phyloP scores from a whole-genome alignment of 1,140 invertebrate genomes.

The Macrostomum lignano region DNA sequence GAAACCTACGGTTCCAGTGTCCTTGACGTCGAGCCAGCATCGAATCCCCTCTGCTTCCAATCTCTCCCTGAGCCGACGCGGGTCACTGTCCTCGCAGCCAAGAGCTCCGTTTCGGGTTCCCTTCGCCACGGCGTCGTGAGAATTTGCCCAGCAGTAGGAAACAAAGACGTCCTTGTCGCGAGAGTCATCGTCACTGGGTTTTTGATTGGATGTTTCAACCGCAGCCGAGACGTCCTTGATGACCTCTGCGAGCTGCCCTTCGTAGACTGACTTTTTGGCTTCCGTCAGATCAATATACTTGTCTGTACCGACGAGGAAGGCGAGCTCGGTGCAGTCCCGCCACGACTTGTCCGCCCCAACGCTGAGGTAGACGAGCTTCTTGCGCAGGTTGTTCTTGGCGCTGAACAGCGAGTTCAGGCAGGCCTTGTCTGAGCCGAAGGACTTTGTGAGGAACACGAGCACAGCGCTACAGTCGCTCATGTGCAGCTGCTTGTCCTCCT shows the following conservation, averaged over 20 bases:
- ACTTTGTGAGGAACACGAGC: conserved; percentile 15
- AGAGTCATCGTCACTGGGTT: not conserved
- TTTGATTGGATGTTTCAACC: conserved; percentile 7
- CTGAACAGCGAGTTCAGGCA: conserved; percentile 13
- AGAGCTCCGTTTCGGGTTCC: no score
- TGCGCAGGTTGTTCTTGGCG: conserved; percentile 14
- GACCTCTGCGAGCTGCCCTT: not conserved
- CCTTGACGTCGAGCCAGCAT: no score
- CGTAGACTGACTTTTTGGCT: not conserved
- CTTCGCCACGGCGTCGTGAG: conserved; percentile 14
- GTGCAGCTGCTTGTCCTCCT: no score
- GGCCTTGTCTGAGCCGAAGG: conserved; percentile 14
- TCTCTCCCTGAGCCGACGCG: no score
- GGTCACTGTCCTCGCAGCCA: no score
- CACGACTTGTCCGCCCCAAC: no score
- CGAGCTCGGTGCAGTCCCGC: conserved; percentile 12
- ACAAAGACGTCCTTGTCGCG: conserved; percentile 17
- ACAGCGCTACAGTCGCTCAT: no score
- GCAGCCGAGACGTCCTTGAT: conserved; percentile 4
- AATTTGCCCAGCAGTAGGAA: conserved; percentile 22
- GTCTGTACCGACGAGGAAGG: conserved; percentile 4
- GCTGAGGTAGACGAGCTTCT: conserved; percentile 12
- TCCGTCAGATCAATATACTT: not conserved
- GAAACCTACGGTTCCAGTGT: no score
- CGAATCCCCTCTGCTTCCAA: no score